Evolutionary conservation across 2,113 vertebrate species (phyloP).

Genomic region (Hippolais icterina): DNA sequence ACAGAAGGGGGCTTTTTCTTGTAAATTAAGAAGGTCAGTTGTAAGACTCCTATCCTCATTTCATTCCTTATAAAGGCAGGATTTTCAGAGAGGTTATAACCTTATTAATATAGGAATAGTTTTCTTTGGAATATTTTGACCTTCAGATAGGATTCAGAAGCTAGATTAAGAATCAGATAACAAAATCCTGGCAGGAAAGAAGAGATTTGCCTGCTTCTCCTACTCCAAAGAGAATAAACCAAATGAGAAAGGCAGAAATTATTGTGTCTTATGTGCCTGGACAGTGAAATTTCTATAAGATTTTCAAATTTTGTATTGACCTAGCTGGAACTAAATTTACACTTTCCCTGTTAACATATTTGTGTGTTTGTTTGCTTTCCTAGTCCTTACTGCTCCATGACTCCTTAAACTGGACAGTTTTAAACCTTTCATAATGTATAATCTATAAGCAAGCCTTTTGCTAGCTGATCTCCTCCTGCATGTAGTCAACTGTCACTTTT

Average conservation of each 20-base stretch:
- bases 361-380: not conserved
- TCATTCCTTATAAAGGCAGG: not conserved
- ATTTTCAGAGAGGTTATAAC: not conserved
- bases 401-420: not conserved
- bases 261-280: not conserved
- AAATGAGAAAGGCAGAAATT: not conserved
- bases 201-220: not conserved
- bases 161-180: not conserved
- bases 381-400: not conserved
- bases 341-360: not conserved
- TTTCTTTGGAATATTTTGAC: not conserved
- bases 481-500: not conserved
- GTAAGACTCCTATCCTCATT: not conserved
- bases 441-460: not conserved
- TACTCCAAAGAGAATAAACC: not conserved
- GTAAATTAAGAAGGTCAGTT: not conserved
- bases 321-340: not conserved
- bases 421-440: not conserved
- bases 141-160: not conserved
- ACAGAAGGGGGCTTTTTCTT: not conserved
- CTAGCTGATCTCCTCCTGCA: not conserved
- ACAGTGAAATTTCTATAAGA: not conserved
- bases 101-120: not conserved
- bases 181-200: not conserved
- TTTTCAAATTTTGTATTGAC: not conserved